Evolutionary conservation across 1,140 invertebrate genomes (phyloP), one percentile per base, ranked within the genome.

Genomic region (Brachionus manjavacas): DNA sequence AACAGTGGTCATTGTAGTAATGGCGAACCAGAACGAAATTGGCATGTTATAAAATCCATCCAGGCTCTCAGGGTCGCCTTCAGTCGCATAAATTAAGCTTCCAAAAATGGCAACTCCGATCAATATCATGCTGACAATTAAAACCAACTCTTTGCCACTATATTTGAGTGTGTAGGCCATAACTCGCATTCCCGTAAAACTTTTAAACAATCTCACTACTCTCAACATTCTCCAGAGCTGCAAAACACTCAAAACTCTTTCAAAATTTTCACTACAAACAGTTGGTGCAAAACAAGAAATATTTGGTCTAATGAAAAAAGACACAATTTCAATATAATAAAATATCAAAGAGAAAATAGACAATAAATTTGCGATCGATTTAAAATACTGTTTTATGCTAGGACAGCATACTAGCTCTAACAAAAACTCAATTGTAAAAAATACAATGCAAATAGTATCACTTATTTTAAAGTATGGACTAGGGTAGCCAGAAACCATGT

Each of bases 331-430:
- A 49, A 99, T 99, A 90, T 99, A 99, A 89, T 99, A 99, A 9
- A 97, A 97, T 88, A 99, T 90, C 87, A 99, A 99, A 86, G 98
- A 97, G 41, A 99, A 96, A 86, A 99, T 96, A 91, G 99, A 98
- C 87, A 99, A 99, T 86, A 99, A 94, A 86, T 95, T 96, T 97
- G 99, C 99, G 39, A 99, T 96, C 83, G 93, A 96, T 80, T 96
- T 92, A 85, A 98, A 94, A 89, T 99, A 99, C 91, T 98, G 98
- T 91, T 95, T 98, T 49, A 97, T 92, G 89, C 96, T 95, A 2
- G 97, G 83, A 39, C 55, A 97, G 1, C 97, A 97, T 90, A 97
- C 99, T 86, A 99, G 91, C 86, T 97, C 93, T 85, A 99, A 91
- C 84, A 99, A 91, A 90, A 99, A 99, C 89, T 99, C 97, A 12